phyloP scores from a whole-genome alignment of 2,113 vertebrate genomes.

The Apodemus speciosus region DNA sequence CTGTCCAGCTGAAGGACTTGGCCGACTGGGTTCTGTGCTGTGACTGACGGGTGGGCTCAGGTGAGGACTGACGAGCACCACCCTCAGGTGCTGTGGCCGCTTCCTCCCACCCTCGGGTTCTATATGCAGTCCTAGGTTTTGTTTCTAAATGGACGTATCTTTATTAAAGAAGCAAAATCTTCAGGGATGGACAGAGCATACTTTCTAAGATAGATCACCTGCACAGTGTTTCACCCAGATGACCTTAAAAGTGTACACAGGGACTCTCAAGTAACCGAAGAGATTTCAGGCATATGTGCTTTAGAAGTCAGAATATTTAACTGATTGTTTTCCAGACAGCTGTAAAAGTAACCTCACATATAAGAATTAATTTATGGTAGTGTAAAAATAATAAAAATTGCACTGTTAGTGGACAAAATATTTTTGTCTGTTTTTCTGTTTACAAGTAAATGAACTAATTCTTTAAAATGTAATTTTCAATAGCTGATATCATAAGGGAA shows the following conservation, averaged over 20 bases:
- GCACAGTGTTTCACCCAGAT: conserved; percentile 1
- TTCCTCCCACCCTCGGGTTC: background rate
- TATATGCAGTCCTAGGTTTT: background rate
- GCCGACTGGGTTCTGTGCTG: background rate
- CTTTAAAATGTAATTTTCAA: conserved; percentile 39
- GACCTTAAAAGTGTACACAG: background rate
- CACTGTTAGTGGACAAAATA: background rate
- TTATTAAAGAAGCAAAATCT: conserved; percentile 34
- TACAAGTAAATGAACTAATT: conserved; percentile 34
- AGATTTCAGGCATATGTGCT: background rate
- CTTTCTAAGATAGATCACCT: conserved; percentile 6
- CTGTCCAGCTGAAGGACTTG: background rate
- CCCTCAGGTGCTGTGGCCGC: background rate
- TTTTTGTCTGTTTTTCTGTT: conserved; percentile 39
- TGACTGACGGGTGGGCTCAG: background rate
- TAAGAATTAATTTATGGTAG: conserved; percentile 27
- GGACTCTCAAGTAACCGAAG: background rate
- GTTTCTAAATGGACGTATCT: background rate
- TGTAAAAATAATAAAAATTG: conserved; percentile 37
- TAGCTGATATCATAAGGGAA: background rate
- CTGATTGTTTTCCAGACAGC: conserved; percentile 4
- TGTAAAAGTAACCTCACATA: background rate
- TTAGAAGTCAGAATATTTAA: conserved; percentile 50
- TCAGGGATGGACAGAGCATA: background rate
- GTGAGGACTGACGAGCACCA: background rate